Conservation (phyloP, 1,140 invertebrate species). For the Tetragonula clypearis region DNA sequence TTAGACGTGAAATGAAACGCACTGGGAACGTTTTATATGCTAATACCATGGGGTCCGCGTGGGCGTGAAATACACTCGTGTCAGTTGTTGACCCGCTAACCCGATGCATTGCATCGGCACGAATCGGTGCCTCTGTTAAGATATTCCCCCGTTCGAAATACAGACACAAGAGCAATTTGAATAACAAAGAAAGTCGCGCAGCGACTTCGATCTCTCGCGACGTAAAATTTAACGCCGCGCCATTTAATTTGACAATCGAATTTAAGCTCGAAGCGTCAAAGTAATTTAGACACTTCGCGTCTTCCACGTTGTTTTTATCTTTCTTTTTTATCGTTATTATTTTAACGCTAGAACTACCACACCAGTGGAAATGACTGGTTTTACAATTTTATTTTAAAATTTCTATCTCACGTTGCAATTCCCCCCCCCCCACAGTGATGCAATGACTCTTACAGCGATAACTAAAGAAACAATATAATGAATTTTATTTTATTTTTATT, state of each 20-base stretch:
- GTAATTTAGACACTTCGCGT: not conserved
- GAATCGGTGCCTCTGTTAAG: not conserved
- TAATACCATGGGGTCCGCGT: constrained; percentile 65
- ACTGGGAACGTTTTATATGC: constrained; percentile 73
- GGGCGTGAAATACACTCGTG: constrained; percentile 72
- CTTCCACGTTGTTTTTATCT: too few relatives aligned
- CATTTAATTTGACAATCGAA: not conserved
- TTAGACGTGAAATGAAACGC: constrained; percentile 71
- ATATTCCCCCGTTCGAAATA: constrained; percentile 50
- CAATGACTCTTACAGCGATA: too few relatives aligned
- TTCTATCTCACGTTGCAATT: too few relatives aligned
- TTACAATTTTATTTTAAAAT: too few relatives aligned
- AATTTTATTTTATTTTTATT: too few relatives aligned
- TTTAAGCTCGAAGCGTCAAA: not conserved
- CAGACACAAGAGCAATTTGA: constrained; percentile 49
- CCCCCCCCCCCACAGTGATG: too few relatives aligned
- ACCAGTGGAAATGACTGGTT: too few relatives aligned
- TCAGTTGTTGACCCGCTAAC: constrained; percentile 70
- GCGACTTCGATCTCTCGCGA: not conserved
- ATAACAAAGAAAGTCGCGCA: constrained; percentile 7
- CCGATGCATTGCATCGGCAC: constrained; percentile 48
- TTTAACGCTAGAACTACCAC: not conserved
- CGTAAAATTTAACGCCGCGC: not conserved
- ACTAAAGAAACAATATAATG: too few relatives aligned
- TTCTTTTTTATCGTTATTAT: not conserved